phyloP scores from a whole-genome alignment of 2,888 invertebrate species.

The Neocrepidodera transversa region DNA sequence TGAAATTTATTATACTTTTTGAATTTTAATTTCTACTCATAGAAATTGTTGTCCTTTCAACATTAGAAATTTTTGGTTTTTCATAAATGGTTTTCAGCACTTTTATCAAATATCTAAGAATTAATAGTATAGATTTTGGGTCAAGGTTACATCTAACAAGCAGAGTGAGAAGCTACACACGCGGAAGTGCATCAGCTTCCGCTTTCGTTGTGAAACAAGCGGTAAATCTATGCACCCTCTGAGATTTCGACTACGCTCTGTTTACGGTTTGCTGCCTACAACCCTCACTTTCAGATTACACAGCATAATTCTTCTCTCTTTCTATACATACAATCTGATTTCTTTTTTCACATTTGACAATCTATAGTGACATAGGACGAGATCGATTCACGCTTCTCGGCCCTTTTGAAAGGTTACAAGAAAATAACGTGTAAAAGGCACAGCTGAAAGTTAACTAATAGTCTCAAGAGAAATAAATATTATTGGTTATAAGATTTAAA shows the following conservation, averaged over 20 bases:
- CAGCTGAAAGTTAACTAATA: no score
- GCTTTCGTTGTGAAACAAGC: conserved; percentile 56
- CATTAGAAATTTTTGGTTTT: no score
- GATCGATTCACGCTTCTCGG: not conserved
- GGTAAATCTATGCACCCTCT: conserved; percentile 62
- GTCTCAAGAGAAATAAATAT: no score
- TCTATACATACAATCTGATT: conserved; percentile 10
- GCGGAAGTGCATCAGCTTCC: conserved; percentile 31
- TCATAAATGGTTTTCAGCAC: no score
- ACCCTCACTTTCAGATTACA: conserved; percentile 55
- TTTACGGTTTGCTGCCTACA: conserved; percentile 61
- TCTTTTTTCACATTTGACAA: conserved; percentile 15
- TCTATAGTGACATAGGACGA: conserved; percentile 8
- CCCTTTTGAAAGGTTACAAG: not conserved
- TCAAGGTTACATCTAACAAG: conserved; percentile 34
- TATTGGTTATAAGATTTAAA: no score
- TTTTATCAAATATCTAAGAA: no score
- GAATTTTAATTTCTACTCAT: no score
- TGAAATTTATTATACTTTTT: no score
- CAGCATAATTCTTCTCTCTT: conserved; percentile 55
- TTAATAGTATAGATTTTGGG: conserved; percentile 36
- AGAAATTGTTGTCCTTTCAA: no score
- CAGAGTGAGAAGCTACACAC: conserved; percentile 21
- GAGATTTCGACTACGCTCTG: conserved; percentile 52
- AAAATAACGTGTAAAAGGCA: not conserved